These are phyloP conservation scores for Paelopatides confundens DNA, from an alignment of 53 echinoderm and acorn worm species.

Conservation along the genomic window DNA sequence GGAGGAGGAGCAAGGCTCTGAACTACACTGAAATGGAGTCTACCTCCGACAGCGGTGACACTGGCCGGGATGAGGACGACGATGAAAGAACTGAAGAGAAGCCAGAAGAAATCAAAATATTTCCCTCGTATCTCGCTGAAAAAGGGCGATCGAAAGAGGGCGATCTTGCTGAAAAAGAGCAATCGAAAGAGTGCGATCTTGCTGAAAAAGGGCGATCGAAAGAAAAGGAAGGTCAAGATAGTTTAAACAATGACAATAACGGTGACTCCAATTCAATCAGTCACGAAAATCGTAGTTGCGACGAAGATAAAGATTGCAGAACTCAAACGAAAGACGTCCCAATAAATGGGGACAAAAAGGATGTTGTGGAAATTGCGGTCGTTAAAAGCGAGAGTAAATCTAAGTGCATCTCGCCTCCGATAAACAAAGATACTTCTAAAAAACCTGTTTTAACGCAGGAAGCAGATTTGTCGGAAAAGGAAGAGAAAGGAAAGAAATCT, in stretches of 20 bases:
- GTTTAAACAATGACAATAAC: neutral
- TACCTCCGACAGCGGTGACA: slow-evolving; percentile 49
- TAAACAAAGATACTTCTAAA: neutral
- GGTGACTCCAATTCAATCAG: neutral
- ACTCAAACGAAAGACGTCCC: neutral
- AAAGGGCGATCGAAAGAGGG: neutral
- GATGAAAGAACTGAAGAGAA: neutral
- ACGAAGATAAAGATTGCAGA: too few relatives aligned
- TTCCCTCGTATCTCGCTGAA: slow-evolving; percentile 18
- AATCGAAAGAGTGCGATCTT: too few relatives aligned
- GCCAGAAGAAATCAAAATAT: neutral
- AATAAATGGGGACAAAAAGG: neutral
- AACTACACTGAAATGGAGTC: slow-evolving; percentile 54
- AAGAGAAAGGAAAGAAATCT: neutral
- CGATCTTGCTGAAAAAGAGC: too few relatives aligned
- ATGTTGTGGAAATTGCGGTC: neutral
- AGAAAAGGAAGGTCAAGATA: neutral
- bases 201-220: too few relatives aligned
- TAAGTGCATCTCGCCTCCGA: neutral
- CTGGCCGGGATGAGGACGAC: slow-evolving; percentile 37
- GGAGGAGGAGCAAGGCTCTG: slow-evolving; percentile 26
- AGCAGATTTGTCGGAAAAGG: neutral
- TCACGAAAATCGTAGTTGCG: neutral
- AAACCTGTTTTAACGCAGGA: neutral
- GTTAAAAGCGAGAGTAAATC: neutral